phyloP scores from a whole-genome alignment of 2,113 vertebrate species.

The Callochromis pleurospilus region DNA sequence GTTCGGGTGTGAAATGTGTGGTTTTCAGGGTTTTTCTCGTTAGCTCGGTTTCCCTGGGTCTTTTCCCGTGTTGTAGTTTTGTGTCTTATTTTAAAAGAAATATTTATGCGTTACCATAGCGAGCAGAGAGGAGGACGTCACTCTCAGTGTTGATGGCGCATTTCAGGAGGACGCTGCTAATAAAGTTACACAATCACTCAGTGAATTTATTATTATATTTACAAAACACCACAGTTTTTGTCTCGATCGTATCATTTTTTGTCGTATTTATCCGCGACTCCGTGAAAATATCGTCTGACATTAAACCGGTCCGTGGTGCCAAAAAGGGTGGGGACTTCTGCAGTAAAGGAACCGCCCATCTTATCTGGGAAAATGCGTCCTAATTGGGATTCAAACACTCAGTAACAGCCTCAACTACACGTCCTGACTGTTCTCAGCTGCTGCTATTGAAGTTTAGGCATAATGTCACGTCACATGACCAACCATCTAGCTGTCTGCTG shows the following conservation, averaged over 20 bases:
- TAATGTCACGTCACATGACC: background rate
- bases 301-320: fast-evolving
- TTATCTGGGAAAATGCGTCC: background rate
- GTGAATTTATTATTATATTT: background rate
- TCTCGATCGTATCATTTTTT: fast-evolving
- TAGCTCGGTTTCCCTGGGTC: background rate
- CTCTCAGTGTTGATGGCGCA: fast-evolving
- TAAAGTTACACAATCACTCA: background rate
- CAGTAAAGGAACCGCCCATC: background rate
- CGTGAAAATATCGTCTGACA: background rate
- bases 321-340: fast-evolving
- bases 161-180: background rate
- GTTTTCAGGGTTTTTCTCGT: fast-evolving
- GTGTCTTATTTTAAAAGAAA: background rate
- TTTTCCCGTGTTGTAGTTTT: background rate
- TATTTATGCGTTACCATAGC: background rate
- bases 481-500: background rate
- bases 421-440: fast-evolving
- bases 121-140: fast-evolving
- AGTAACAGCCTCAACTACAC: fast-evolving
- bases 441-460: background rate
- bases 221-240: background rate
- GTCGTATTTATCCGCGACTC: background rate
- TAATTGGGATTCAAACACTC: background rate
- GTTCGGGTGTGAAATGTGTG: fast-evolving